phyloP scores from a whole-genome alignment of 35 echinoderm and acorn worm genomes.

The Ophioderma brevispina region DNA sequence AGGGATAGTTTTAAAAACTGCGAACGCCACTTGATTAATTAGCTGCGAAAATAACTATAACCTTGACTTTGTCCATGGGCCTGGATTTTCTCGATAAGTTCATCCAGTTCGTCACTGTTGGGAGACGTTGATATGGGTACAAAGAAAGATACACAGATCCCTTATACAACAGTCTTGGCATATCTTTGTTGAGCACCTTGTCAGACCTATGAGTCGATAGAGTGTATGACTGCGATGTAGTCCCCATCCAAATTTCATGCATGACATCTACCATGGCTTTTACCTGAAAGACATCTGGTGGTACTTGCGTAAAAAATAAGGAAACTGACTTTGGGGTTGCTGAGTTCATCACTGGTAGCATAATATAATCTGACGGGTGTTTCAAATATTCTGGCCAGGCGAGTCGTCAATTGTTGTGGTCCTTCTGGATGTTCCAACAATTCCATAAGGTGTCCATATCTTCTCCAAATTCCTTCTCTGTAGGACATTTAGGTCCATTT shows the following conservation, averaged over 20 bases:
- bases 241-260: conserved; percentile 43
- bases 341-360: conserved; percentile 51
- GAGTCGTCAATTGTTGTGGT: conserved; percentile 15
- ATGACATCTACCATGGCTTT: conserved; percentile 31
- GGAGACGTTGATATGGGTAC: not conserved
- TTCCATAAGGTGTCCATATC: not conserved
- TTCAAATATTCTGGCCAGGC: conserved; percentile 12
- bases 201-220: conserved; percentile 23
- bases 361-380: conserved; percentile 24
- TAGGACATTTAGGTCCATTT: not conserved
- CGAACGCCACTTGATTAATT: conserved; percentile 14
- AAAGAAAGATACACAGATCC: conserved; percentile 36
- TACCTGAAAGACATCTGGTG: conserved; percentile 42
- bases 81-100: conserved; percentile 24
- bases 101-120: not conserved
- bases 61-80: conserved; percentile 14
- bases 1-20: not conserved
- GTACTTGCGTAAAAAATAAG: conserved; percentile 44
- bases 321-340: conserved; percentile 48
- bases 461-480: not conserved
- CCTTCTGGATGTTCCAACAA: conserved; percentile 53
- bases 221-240: conserved; percentile 36
- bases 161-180: conserved; percentile 10
- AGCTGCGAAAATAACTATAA: conserved; percentile 24
- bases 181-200: conserved; percentile 5